phyloP scores from a whole-genome alignment of 2,113 vertebrate genomes.

The Paraplagusia blochii region DNA sequence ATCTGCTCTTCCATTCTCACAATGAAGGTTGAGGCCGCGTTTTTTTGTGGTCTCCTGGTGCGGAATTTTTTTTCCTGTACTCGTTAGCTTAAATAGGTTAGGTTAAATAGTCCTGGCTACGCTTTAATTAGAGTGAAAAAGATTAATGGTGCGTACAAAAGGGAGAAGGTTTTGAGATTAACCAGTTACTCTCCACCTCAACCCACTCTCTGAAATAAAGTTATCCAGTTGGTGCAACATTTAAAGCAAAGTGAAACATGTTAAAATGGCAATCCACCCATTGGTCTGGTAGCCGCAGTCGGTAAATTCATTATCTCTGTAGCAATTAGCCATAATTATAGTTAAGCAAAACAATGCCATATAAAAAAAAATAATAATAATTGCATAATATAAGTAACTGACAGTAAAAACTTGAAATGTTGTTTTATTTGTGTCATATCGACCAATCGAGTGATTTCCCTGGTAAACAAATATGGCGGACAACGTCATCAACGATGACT shows the following conservation, averaged over 20 bases:
- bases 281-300: too few relatives aligned
- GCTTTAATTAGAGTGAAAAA: conserved; percentile 77
- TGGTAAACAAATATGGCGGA: too few relatives aligned
- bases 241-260: conserved; percentile 1
- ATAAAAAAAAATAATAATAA: too few relatives aligned
- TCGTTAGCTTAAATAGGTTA: conserved; percentile 73
- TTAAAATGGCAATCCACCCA: too few relatives aligned
- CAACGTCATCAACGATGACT: too few relatives aligned
- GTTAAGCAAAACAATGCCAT: too few relatives aligned
- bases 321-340: too few relatives aligned
- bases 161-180: conserved; percentile 49
- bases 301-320: too few relatives aligned
- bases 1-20: conserved; percentile 6
- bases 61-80: conserved; percentile 52
- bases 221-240: not conserved
- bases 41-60: conserved; percentile 40
- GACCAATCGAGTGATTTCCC: too few relatives aligned
- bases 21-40: conserved; percentile 34
- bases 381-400: too few relatives aligned
- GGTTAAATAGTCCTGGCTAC: conserved; percentile 71
- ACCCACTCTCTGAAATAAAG: not conserved
- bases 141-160: conserved; percentile 67
- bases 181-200: conserved; percentile 40
- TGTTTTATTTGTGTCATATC: too few relatives aligned
- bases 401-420: too few relatives aligned